These are phyloP conservation scores for Semaprochilodus insignis DNA, from an alignment of 2,797 vertebrate genomes.

Conservation along the genomic window DNA sequence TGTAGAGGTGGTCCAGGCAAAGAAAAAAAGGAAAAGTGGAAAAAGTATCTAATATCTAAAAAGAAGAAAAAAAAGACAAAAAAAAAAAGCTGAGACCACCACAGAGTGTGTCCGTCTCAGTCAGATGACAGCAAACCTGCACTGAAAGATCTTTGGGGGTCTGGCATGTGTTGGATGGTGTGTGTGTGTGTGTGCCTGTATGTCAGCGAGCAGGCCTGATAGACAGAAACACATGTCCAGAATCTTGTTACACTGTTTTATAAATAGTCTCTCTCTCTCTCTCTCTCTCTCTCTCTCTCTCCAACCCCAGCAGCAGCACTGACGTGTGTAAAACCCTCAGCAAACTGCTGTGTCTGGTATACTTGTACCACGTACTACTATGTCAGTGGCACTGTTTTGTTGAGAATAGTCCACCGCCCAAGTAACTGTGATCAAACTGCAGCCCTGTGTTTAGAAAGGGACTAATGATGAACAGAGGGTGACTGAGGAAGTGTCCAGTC, in stretches of 20 bases:
- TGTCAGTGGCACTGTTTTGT: neutral
- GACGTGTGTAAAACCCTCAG: neutral
- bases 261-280: conserved; percentile 77
- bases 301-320: neutral
- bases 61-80: conserved; percentile 34
- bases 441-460: neutral
- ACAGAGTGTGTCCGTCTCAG: conserved; percentile 57
- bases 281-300: conserved; percentile 57
- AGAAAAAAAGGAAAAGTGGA: conserved; percentile 41
- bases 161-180: conserved; percentile 41
- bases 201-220: conserved; percentile 76
- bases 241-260: conserved; percentile 82
- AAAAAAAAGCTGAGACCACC: conserved; percentile 53
- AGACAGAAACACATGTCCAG: conserved; percentile 85
- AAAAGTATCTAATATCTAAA: conserved; percentile 15
- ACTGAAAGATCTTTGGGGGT: conserved; percentile 72
- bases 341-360: neutral
- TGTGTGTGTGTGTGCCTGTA: conserved; percentile 73
- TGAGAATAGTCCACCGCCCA: neutral
- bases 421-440: neutral
- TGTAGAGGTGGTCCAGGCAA: conserved; percentile 41
- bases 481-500: neutral
- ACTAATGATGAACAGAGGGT: neutral
- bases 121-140: conserved; percentile 63
- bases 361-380: conserved; percentile 7